These are phyloP conservation scores for Emmelina monodactyla DNA, from an alignment of 2,888 invertebrate species.

Conservation along the genomic window DNA sequence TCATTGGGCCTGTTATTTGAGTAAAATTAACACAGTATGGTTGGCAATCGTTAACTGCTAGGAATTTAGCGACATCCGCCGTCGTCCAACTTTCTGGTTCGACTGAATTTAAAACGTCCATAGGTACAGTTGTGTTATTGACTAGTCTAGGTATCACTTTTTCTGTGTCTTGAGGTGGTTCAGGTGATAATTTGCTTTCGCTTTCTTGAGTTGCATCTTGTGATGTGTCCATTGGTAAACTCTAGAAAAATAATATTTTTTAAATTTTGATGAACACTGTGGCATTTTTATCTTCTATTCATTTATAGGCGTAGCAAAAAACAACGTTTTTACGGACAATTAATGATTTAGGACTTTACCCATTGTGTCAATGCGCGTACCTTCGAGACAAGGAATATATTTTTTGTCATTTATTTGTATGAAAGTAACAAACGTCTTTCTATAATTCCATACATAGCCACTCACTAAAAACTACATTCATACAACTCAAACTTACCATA, in stretches of 20 bases:
- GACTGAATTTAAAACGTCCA: conserved; percentile 58
- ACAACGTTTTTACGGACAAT: too few species aligned
- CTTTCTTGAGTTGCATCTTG: conserved; percentile 29
- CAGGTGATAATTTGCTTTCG: conserved; percentile 26
- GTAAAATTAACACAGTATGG: conserved; percentile 74
- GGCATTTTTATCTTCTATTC: too few species aligned
- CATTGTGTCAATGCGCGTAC: too few species aligned
- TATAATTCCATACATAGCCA: too few species aligned
- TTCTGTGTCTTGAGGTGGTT: conserved; percentile 29
- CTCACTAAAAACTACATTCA: too few species aligned
- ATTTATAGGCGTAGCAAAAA: too few species aligned
- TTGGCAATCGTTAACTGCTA: conserved; percentile 78
- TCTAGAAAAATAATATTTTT: conserved; percentile 19
- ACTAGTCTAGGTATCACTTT: conserved; percentile 72
- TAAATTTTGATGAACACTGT: neutral
- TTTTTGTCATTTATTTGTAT: too few species aligned
- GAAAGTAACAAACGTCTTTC: too few species aligned
- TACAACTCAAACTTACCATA: conserved; percentile 20
- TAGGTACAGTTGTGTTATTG: conserved; percentile 63
- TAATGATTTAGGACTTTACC: too few species aligned
- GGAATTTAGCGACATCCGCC: conserved; percentile 5
- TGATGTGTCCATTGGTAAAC: conserved; percentile 26
- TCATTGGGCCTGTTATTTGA: conserved; percentile 79
- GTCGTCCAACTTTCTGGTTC: conserved; percentile 35
- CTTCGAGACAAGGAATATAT: too few species aligned